These are phyloP conservation scores for Acanthococcus lagerstroemiae DNA, from an alignment of 2,888 invertebrate genomes.

Conservation along the genomic window DNA sequence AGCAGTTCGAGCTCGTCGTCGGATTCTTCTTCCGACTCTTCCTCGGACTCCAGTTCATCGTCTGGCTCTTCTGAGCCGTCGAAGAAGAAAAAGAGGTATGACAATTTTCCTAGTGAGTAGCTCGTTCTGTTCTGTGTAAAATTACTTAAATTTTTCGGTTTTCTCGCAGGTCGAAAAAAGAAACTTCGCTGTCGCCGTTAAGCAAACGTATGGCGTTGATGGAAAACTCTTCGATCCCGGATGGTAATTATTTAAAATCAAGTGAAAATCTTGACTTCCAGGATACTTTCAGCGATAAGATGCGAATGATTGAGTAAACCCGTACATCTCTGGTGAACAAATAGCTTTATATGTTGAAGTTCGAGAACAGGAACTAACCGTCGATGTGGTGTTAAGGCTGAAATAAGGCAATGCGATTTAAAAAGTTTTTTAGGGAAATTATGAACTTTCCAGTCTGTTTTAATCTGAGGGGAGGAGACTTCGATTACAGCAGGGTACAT, in stretches of 20 bases:
- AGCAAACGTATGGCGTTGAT: slow-evolving; percentile 65
- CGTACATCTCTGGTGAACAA: no score
- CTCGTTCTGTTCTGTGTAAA: no score
- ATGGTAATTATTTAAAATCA: background rate
- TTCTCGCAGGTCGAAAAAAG: slow-evolving; percentile 45
- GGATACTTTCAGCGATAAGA: background rate
- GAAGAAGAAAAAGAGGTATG: slow-evolving; percentile 32
- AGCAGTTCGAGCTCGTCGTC: slow-evolving; percentile 44
- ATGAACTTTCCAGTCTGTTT: no score
- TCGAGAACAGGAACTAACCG: background rate
- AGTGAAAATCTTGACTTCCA: background rate
- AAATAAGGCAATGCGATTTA: no score
- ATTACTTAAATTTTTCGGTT: background rate
- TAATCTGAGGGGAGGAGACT: no score
- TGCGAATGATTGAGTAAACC: no score
- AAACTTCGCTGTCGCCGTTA: slow-evolving; percentile 65
- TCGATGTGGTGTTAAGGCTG: no score
- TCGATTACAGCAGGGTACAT: no score
- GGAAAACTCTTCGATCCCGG: slow-evolving; percentile 7
- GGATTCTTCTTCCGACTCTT: slow-evolving; percentile 49
- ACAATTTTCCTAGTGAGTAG: no score
- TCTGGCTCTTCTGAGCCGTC: slow-evolving; percentile 41
- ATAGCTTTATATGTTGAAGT: background rate
- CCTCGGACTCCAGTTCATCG: slow-evolving; percentile 53
- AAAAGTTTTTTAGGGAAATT: no score